Base-by-base conservation (phyloP, 23 tunicate genomes). In the Botrylloides violaceus region DNA sequence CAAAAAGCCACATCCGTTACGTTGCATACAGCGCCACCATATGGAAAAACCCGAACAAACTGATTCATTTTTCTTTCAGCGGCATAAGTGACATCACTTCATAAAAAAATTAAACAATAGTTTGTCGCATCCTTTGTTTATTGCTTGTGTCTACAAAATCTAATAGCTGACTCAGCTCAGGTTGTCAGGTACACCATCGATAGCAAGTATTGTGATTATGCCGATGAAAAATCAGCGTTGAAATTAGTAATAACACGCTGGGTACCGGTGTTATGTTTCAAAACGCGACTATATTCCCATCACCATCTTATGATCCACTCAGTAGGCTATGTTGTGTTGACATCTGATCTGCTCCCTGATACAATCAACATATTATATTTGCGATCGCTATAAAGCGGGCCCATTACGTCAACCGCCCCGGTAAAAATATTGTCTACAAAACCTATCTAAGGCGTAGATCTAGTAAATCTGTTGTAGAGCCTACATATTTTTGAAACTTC, bases 1-100 rank as follows among this genome's bases (percentile, higher is more conserved):
- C 74, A 68, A 68, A 15, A 36, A 19, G 24, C 37, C 4, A 68
- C 74, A 68, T 68, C 74, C 58, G 74, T 34, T 68, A 43, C 29
- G 28, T 32, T n/a, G 28, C 57, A 4, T 43, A 29, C 34, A 43
- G 58, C 74, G 74, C 74, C 74, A 68, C 74, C 74, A 18, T 30
- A 43, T 32, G 74, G 74, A 15, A 9, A 43, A 43, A 43, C 53
- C 70, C 7, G 70, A 4, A 27, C 70, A 59, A 26, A 12, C 64
- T 59, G 32, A 25, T 63, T 31, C 29, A 34, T 63, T 29, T 29
- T 7, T 63, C 23, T 19, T 31, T 31, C 20, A 29, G 29, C 29
- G 33, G 4, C 35, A 6, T 63, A 4, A 12, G 29, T 63, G 70
- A 63, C 70, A 63, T 63, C 70, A 63, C 9, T 15, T 28, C 33